Conservation (phyloP, 2,888 invertebrate species). For the Nipponacmea schrenckii region DNA sequence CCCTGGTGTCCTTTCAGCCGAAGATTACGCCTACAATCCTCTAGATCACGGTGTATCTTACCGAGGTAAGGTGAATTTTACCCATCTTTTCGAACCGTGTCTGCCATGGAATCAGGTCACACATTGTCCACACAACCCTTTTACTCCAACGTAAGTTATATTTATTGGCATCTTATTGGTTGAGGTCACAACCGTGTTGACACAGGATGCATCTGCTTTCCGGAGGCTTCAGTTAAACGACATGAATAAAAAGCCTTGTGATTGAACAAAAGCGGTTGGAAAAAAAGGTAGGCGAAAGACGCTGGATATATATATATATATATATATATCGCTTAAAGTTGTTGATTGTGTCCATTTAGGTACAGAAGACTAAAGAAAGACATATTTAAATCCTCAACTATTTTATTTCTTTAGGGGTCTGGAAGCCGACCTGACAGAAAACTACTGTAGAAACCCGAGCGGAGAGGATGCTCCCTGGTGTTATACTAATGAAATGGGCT, state of each 20-base stretch:
- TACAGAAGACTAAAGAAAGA: no score
- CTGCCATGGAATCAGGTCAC: slow-evolving; percentile 38
- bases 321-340: no score
- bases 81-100: slow-evolving; percentile 35
- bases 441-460: slow-evolving; percentile 48
- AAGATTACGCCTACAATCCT: slow-evolving; percentile 34
- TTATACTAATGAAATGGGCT: slow-evolving; percentile 36
- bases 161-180: no score
- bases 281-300: no score
- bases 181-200: no score
- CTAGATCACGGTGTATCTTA: slow-evolving; percentile 37
- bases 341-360: no score
- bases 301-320: no score
- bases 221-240: no score
- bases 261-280: no score
- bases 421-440: slow-evolving; percentile 36
- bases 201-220: no score
- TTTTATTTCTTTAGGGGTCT: background rate
- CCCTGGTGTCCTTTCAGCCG: slow-evolving; percentile 19
- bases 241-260: no score
- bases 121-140: slow-evolving; percentile 34
- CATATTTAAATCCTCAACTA: no score
- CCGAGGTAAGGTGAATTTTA: slow-evolving; percentile 36
- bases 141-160: slow-evolving; percentile 21
- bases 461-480: slow-evolving; percentile 48